Evolutionary conservation across 2,888 invertebrate species (phyloP).

Genomic region (Meteorus colon): DNA sequence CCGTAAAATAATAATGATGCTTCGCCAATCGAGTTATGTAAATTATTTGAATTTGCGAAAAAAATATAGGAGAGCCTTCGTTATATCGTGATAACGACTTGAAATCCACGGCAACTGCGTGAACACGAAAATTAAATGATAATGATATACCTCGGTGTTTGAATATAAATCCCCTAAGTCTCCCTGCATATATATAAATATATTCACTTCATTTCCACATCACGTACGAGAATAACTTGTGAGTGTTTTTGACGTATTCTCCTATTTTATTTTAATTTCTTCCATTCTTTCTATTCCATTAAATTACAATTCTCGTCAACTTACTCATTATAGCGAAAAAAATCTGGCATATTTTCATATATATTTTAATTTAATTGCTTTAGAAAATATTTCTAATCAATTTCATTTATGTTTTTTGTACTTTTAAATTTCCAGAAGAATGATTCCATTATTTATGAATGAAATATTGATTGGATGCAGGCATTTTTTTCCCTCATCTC

Average conservation of each 20-base stretch:
- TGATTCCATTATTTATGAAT: neutral
- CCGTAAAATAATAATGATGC: conserved; percentile 39
- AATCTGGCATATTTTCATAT: neutral
- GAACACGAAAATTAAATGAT: conserved; percentile 65
- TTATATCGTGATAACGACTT: conserved; percentile 60
- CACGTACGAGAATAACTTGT: conserved; percentile 37
- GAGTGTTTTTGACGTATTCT: conserved; percentile 31
- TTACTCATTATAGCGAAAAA: conserved; percentile 30
- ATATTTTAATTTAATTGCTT: neutral
- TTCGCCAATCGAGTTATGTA: conserved; percentile 42
- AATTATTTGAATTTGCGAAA: conserved; percentile 48
- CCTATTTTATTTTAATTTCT: conserved; percentile 16
- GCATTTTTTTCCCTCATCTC: neutral
- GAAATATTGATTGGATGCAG: neutral
- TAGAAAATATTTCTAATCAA: neutral
- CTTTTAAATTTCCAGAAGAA: neutral
- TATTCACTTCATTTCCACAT: conserved; percentile 28
- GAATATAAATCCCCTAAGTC: conserved; percentile 37
- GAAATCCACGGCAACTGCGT: conserved; percentile 53
- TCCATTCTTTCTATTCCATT: conserved; percentile 31
- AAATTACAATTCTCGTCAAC: conserved; percentile 53
- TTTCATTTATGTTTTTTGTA: neutral
- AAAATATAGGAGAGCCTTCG: conserved; percentile 50
- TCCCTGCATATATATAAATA: conserved; percentile 3
- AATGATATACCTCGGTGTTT: conserved; percentile 61